Evolutionary conservation across 1,140 invertebrate species (phyloP).

Genomic region (Cephus cinctus): DNA sequence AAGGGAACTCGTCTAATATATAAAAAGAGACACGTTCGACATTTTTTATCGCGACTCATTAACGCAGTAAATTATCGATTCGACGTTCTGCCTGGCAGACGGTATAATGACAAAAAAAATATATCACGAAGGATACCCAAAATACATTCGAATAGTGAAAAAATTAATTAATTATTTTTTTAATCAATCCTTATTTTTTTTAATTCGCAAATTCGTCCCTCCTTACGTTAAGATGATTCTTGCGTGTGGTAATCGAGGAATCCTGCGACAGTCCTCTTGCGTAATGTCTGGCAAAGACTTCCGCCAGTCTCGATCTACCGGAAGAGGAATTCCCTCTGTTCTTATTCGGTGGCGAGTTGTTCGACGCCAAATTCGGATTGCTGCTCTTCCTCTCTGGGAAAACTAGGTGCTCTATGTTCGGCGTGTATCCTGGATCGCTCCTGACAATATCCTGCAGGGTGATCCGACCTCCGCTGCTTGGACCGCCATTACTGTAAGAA

Average conservation of each 20-base stretch:
- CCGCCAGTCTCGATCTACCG: constrained; percentile 53
- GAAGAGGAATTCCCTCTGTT: constrained; percentile 33
- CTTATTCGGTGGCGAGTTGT: constrained; percentile 37
- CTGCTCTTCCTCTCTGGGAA: constrained; percentile 56
- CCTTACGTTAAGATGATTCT: constrained; percentile 46
- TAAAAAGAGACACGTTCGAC: too few relatives aligned
- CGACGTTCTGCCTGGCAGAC: too few relatives aligned
- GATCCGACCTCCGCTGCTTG: constrained; percentile 33
- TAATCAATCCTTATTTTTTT: too few relatives aligned
- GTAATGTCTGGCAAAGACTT: constrained; percentile 53
- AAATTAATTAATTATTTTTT: too few relatives aligned
- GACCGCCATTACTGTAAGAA: constrained; percentile 38
- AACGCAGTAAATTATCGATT: too few relatives aligned
- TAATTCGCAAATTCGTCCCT: too few relatives aligned
- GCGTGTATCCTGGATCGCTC: constrained; percentile 57
- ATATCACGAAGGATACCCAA: too few relatives aligned
- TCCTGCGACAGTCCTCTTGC: constrained; percentile 45
- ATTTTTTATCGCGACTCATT: too few relatives aligned
- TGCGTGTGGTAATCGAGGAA: constrained; percentile 31
- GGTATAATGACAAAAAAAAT: too few relatives aligned
- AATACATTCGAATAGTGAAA: too few relatives aligned
- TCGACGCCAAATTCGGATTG: constrained; percentile 45
- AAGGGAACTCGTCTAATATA: too few relatives aligned
- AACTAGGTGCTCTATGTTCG: constrained; percentile 62
- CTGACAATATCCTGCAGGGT: constrained; percentile 50